Evolutionary conservation across 2,113 vertebrate species (phyloP), one percentile per base, ranked within the genome.

Genomic region (Pterocles orientalis): DNA sequence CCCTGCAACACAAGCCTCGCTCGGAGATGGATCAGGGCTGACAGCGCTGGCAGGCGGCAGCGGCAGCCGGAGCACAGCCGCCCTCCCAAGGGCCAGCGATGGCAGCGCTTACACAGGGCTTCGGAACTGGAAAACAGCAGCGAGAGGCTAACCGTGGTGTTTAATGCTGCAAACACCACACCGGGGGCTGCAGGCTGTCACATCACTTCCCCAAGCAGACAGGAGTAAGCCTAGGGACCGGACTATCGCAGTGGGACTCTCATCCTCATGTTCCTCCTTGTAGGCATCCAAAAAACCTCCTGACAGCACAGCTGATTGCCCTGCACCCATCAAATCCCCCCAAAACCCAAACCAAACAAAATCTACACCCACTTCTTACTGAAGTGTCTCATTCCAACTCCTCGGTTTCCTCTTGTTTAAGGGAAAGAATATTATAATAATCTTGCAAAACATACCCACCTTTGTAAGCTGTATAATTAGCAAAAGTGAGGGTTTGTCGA

Each of bases 381-480:
- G 1, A 33, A 54, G n/a, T 3, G 0, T 14, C 51, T 58, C 47
- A 5, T 28, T 34, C 60, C 57, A 41, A 3, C 48, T 34, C 48
- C 48, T 62, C 34, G 4, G 14, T 62, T 51, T 79, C 33, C 43
- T n/a, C 43, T 20, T n/a, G 9, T 34, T 34, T 33, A 21, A 71
- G 23, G 36, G 18, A 31, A 58, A 39, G 4, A 57, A 11, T 7
- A 14, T 45, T 3, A 12, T 1, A 16, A 23, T 0, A 12, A 10
- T 16, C 39, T 26, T 31, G 7, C 33, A 36, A 12, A 57, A 9
- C 24, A 33, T 24, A 12, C 48, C 53, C 66, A 73, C 28, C 43
- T 69, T 31, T 21, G 20, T 7, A 51, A 15, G 9, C 23, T 12
- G 10, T 6, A 5, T 21, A 12, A 57, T 19, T 21, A 73, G 50